Base-by-base conservation (phyloP, 2,113 vertebrate genomes). In the Myiopsitta monachus region DNA sequence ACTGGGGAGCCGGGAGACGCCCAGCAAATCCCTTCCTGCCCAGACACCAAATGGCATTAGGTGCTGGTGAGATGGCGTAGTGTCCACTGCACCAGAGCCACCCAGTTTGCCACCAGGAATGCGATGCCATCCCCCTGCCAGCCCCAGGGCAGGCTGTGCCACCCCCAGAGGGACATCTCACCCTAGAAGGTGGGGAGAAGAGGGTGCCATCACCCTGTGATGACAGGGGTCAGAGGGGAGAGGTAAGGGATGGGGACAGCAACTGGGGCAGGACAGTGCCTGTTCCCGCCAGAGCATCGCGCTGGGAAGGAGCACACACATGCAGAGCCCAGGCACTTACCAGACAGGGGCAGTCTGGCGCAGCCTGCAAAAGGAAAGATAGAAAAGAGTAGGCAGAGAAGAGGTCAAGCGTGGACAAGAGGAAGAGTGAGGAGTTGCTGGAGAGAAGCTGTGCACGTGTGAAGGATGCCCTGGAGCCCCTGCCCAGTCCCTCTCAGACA, bases 321-420 rank as follows among this genome's bases (percentile, higher is more conserved):
- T 67, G 87, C 85, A 75, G 91, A 91, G 78, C 88, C 46, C 22
- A 27, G 89, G 96, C 98, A 99, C 98, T 99, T 98, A 99, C 98
- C 98, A 98, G 98, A 97, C 92, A 88, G 98, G 95, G 96, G 97
- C 97, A 96, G 98, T 97, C 98, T 98, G 98, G 96, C 72, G 96
- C 93, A 98, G 98, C 98, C 98, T 99, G 98, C 97, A 98, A 98
- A 98, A 98, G 98, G 98, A 98, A 97, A 98, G 96, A 97, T 33
- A 96, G 95, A 92, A 94, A 97, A 97, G 97, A 97, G 97, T 97
- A 97, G 97, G 98, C 97, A 97, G 96, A 97, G 96, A 94, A 98
- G 94, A 98, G 95, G 94, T 55, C 79, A 85, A 96, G 97, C 86
- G 5, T 63, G 88, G 91, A n/a, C 92, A 80, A 80, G 64, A 95